Conservation (phyloP, 1,140 invertebrate species). For the Achroia grisella region DNA sequence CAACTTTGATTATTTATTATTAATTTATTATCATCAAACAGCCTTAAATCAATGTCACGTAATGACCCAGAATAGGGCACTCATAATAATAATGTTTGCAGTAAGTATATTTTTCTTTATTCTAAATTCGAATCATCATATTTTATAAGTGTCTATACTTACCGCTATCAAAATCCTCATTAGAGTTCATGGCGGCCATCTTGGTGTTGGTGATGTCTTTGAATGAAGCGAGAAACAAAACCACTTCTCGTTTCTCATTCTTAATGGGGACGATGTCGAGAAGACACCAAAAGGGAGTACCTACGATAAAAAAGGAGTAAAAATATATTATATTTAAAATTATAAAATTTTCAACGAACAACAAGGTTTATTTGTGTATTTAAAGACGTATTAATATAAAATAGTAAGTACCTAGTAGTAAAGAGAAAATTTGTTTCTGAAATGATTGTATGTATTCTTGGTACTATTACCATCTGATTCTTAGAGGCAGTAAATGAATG, state of each 20-base stretch:
- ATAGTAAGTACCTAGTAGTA: too few species aligned
- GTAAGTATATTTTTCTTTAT: conserved; percentile 21
- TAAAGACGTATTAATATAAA: too few species aligned
- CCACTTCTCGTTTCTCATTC: conserved; percentile 98
- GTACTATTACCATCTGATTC: conserved; percentile 5
- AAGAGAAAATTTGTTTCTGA: background rate
- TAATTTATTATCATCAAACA: background rate
- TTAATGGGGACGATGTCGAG: conserved; percentile 98
- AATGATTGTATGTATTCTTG: background rate
- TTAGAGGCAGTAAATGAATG: conserved; percentile 21
- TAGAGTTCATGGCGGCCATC: conserved; percentile 85
- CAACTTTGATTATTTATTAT: conserved; percentile 7
- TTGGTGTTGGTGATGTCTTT: conserved; percentile 97
- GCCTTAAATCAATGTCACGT: conserved; percentile 16
- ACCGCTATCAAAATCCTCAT: conserved; percentile 88
- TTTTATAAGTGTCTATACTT: conserved; percentile 62
- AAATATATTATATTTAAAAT: too few species aligned
- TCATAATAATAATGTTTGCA: conserved; percentile 10
- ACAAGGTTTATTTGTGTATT: too few species aligned
- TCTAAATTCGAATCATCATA: conserved; percentile 15
- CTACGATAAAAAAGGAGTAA: conserved; percentile 78
- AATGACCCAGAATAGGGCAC: conserved; percentile 9
- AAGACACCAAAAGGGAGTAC: conserved; percentile 94
- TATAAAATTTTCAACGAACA: too few species aligned
- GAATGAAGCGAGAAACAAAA: conserved; percentile 95